phyloP scores from a whole-genome alignment of 2,888 invertebrate species.

The Hirudinaria manillensis region DNA sequence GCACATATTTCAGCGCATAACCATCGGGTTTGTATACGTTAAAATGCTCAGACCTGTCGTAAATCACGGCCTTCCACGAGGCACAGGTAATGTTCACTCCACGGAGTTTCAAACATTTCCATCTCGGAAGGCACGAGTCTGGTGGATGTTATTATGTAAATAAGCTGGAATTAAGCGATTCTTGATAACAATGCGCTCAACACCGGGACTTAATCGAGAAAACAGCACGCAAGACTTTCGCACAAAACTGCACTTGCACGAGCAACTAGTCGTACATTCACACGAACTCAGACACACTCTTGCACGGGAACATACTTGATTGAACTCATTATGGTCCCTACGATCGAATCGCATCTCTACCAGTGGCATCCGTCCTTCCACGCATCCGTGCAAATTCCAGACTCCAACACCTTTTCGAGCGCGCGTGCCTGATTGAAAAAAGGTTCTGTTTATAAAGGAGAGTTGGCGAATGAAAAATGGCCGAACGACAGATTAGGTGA shows the following conservation, averaged over 20 bases:
- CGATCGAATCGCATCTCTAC: too few relatives aligned
- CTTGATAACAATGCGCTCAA: slow-evolving; percentile 3
- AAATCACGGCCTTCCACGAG: slow-evolving; percentile 19
- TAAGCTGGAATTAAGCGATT: background rate
- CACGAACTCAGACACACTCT: background rate
- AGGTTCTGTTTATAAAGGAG: slow-evolving; percentile 9
- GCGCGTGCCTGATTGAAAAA: slow-evolving; percentile 8
- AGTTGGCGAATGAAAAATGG: slow-evolving; percentile 11
- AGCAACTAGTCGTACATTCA: background rate
- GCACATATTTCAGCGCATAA: slow-evolving; percentile 19
- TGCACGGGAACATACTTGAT: too few relatives aligned
- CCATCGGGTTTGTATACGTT: slow-evolving; percentile 21
- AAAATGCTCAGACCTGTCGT: slow-evolving; percentile 3
- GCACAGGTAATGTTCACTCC: background rate
- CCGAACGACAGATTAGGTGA: slow-evolving; percentile 18
- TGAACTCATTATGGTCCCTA: too few relatives aligned
- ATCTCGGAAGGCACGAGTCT: background rate
- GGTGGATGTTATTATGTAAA: slow-evolving; percentile 10
- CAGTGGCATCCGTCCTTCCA: too few relatives aligned
- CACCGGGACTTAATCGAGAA: too few relatives aligned
- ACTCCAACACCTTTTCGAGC: too few relatives aligned
- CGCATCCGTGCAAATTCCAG: too few relatives aligned
- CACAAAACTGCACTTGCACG: background rate
- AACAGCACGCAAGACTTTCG: too few relatives aligned
- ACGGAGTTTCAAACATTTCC: background rate